Conservation (phyloP, 1,140 invertebrate species). For the Pogonus chalceus region DNA sequence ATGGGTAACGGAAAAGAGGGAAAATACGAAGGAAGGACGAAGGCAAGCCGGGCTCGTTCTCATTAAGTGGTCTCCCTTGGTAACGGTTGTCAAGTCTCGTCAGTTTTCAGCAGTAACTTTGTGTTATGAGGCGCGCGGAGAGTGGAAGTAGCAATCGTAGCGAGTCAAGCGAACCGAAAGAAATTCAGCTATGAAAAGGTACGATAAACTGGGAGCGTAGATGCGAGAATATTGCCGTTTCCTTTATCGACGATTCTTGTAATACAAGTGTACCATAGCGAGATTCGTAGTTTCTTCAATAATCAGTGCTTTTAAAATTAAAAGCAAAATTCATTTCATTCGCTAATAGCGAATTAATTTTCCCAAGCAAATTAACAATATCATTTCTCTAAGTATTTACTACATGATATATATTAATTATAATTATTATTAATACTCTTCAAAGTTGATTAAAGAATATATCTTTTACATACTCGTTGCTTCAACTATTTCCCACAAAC, state of each 20-base stretch:
- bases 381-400: no score
- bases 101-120: slow-evolving; percentile 15
- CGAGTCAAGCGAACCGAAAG: slow-evolving; percentile 13
- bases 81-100: slow-evolving; percentile 26
- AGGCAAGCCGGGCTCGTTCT: slow-evolving; percentile 16
- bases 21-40: no score
- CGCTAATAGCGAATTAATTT: no score
- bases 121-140: slow-evolving; percentile 16
- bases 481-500: background rate
- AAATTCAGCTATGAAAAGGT: slow-evolving; percentile 16
- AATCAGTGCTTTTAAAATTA: background rate
- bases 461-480: no score
- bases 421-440: no score
- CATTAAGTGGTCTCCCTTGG: slow-evolving; percentile 32
- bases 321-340: background rate
- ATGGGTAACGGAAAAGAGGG: background rate
- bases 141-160: slow-evolving; percentile 16
- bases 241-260: slow-evolving; percentile 3
- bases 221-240: slow-evolving; percentile 6
- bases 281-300: background rate
- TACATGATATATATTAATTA: no score
- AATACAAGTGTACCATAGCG: background rate
- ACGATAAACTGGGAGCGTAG: slow-evolving; percentile 10
- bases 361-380: no score
- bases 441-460: no score